Evolutionary conservation across 2,113 vertebrate species (phyloP), one percentile per base, ranked within the genome.

Genomic region (Paedocypris sp.): DNA sequence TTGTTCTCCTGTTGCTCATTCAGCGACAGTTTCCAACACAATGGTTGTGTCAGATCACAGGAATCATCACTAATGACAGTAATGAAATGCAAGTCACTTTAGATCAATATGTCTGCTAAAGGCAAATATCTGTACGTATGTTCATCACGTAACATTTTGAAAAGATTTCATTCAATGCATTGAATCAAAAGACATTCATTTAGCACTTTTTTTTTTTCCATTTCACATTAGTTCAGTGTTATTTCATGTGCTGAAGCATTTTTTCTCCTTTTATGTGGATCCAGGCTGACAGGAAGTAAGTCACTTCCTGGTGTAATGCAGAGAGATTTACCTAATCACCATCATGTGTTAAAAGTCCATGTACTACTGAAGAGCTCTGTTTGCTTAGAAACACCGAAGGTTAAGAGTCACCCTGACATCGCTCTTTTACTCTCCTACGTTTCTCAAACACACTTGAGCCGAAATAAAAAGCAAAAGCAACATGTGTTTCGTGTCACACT

Each of bases 241-340:
- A 16, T 31, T 49, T 49, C 15, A 31, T 36, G 3, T 36, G 7
- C 49, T 23, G 15, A 36, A 36, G 32, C 19, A 36, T 29, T 36
- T 18, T 36, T 4, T 36, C 18, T 38, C 20, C 13, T 35, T 25
- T 18, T 13, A 20, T 8, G 15, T 16, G n/a, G 18, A 23, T 16
- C 10, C 8, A 53, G 20, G 9, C 50, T 22, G n/a, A 9, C 19
- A n/a, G 19, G 26, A 29, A 31, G 9, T 12, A 36, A 38, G 32
- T 53, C 15, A 25, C 32, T 15, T 53, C n/a, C 23, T 41, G 9
- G 9, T 18, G 33, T 3, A 10, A 35, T 54, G 38, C 33, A 19
- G 35, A 16, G 9, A 54, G 51, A 54, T 54, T 54, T 26, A 26
- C 26, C 33, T 54, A 25, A 54, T 54, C 35, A 15, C 20, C 22